Base-by-base conservation (phyloP, 1,140 invertebrate species). In the Panagrolaimus sp. region DNA sequence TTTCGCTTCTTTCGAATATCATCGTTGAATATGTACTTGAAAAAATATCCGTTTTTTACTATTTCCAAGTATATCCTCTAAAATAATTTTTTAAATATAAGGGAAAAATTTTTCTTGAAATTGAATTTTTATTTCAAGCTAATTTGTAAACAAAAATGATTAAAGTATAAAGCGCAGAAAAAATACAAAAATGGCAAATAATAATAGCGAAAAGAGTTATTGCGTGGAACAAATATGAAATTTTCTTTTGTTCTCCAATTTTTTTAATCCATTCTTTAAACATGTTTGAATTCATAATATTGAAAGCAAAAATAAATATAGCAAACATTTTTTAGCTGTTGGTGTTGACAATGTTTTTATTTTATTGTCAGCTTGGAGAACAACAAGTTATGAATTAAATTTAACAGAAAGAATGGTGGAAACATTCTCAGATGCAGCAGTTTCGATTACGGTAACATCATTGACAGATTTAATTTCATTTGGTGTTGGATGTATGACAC, bases 391-490 rank as follows among this genome's bases (percentile, higher is more conserved):
- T 14, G 89, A 90, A 77, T 87, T 90, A 72, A 86, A 88, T 9
- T 90, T 96, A 0, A 89, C 90, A 0, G 89, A 92, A 78, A 85
- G 92, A 48, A 91, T 96, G 89, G 91, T 89, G 0, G 86, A 89
- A 62, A 92, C 80, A 16, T 82, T 81, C 46, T 72, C 90, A 61
- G 91, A 94, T 83, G 93, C 93, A n/a, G 93, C 92, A 0, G 93
- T 97, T 9, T 96, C 93, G 5, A 95, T 98, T 67, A 97, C 93
- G 31, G 95, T 98, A 70, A 97, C 95, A 0, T 96, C 93, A 0
- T 86, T 97, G n/a, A 98, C 94, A 0, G 93, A 97, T 84, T 91
- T 96, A 86, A 89, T 96, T 70, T 94, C 92, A n/a, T 96, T 97
- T 84, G 91, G 90, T 83, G 94, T 97, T 66, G 94, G 95, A 14